A percentile compares a stretch with the other conserved stretches of the same genome.
phyloP scores from a whole-genome alignment of 2,113 vertebrate species.

The Amazona vittata region DNA sequence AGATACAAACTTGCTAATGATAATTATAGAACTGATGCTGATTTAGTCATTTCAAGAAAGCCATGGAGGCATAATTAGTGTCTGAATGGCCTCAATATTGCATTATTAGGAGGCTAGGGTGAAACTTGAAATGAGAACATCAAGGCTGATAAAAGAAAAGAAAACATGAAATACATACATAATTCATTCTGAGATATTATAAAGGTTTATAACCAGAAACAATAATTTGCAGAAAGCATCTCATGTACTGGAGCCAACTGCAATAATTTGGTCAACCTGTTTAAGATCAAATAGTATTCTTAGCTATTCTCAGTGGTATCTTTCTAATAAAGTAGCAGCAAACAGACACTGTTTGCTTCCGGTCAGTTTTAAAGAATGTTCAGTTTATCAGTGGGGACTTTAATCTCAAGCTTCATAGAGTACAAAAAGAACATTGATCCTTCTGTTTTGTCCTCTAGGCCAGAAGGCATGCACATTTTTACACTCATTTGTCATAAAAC shows the following conservation, averaged over 20 bases:
- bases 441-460: slow-evolving; percentile 78
- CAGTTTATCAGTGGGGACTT: slow-evolving; percentile 83
- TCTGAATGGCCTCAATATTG: slow-evolving; percentile 94
- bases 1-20: slow-evolving; percentile 86
- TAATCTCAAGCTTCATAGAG: slow-evolving; percentile 85
- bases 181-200: slow-evolving; percentile 85
- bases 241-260: slow-evolving; percentile 75
- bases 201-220: slow-evolving; percentile 84
- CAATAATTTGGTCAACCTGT: slow-evolving; percentile 84
- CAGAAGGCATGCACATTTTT: slow-evolving; percentile 73
- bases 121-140: slow-evolving; percentile 92
- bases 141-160: slow-evolving; percentile 87
- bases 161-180: slow-evolving; percentile 89
- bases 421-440: slow-evolving; percentile 83
- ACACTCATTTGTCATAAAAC: slow-evolving; percentile 75
- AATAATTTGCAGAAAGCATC: slow-evolving; percentile 82
- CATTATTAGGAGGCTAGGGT: slow-evolving; percentile 90
- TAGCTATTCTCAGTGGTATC: slow-evolving; percentile 85
- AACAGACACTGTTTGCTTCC: slow-evolving; percentile 86
- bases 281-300: slow-evolving; percentile 86
- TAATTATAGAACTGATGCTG: slow-evolving; percentile 94
- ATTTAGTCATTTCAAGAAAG: slow-evolving; percentile 93
- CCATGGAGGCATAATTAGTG: slow-evolving; percentile 92
- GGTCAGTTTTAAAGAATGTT: slow-evolving; percentile 87
- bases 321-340: slow-evolving; percentile 85